phyloP scores from a whole-genome alignment of 2,888 invertebrate species.

The Leptinotarsa haldemani region DNA sequence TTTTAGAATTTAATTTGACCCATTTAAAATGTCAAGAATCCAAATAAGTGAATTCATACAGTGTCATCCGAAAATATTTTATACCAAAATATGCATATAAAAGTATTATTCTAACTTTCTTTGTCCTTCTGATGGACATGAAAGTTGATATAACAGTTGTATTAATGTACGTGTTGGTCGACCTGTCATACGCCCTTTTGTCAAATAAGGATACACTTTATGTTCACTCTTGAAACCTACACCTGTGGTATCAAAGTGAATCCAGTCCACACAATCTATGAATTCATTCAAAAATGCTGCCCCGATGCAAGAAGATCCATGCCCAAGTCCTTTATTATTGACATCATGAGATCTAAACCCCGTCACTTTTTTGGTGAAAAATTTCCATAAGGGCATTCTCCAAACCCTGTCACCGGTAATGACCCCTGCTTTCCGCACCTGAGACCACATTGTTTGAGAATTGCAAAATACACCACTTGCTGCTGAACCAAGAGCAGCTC shows the following conservation, averaged over 20 bases:
- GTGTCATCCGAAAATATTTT: slow-evolving; percentile 22
- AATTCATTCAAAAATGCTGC: slow-evolving; percentile 69
- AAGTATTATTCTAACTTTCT: slow-evolving; percentile 52
- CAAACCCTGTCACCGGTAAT: slow-evolving; percentile 73
- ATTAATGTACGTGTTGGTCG: slow-evolving; percentile 68
- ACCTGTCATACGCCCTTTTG: slow-evolving; percentile 68
- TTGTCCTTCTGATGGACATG: slow-evolving; percentile 60
- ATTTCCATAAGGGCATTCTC: slow-evolving; percentile 72
- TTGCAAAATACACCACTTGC: slow-evolving; percentile 71
- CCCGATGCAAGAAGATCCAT: slow-evolving; percentile 61
- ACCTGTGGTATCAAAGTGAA: slow-evolving; percentile 73
- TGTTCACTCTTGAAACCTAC: slow-evolving; percentile 68
- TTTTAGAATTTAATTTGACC: slow-evolving; percentile 35
- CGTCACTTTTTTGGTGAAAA: slow-evolving; percentile 67
- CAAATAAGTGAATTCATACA: slow-evolving; percentile 27
- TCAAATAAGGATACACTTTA: slow-evolving; percentile 69
- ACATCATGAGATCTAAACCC: slow-evolving; percentile 61
- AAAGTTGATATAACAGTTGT: slow-evolving; percentile 65
- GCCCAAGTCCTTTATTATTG: slow-evolving; percentile 62
- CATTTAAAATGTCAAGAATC: slow-evolving; percentile 30
- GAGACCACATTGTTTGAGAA: slow-evolving; percentile 68
- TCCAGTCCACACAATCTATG: slow-evolving; percentile 70
- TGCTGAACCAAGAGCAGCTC: slow-evolving; percentile 68
- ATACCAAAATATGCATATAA: slow-evolving; percentile 21
- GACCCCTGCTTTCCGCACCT: slow-evolving; percentile 68